Percentiles rank a stretch among this genome's conserved stretches.
Evolutionary conservation across 2,888 invertebrate genomes (phyloP).

Genomic region (Callyntrura guangdongensis): DNA sequence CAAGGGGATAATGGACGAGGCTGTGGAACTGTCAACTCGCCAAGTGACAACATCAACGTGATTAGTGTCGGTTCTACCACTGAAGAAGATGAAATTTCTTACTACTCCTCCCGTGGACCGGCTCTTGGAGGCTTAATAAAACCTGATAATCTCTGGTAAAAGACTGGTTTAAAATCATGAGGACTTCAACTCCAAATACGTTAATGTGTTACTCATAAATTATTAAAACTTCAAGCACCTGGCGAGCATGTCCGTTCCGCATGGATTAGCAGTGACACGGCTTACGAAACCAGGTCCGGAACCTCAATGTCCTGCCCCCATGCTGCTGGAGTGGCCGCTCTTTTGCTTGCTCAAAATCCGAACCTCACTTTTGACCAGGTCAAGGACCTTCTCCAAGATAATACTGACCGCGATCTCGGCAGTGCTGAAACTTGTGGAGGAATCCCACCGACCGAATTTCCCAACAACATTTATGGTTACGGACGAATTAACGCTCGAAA

Average conservation of each 20-base stretch:
- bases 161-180: no score
- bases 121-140: no score
- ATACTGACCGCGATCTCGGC: no score
- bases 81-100: no score
- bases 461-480: not conserved
- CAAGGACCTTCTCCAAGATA: no score
- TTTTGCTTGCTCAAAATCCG: conserved; percentile 36
- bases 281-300: not conserved
- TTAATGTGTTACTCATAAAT: no score
- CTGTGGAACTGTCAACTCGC: conserved; percentile 46
- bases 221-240: no score
- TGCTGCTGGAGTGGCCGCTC: conserved; percentile 57
- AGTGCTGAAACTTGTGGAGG: not conserved
- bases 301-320: conserved; percentile 70
- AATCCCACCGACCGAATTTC: not conserved
- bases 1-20: conserved; percentile 34
- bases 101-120: no score
- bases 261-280: no score
- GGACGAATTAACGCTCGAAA: conserved; percentile 10
- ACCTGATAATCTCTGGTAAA: no score
- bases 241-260: no score
- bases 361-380: conserved; percentile 57
- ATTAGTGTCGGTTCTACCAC: conserved; percentile 35
- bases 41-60: not conserved
- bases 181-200: no score